These are phyloP conservation scores for Grammomys dolichurus DNA, from an alignment of 2,113 vertebrate species.

Conservation along the genomic window DNA sequence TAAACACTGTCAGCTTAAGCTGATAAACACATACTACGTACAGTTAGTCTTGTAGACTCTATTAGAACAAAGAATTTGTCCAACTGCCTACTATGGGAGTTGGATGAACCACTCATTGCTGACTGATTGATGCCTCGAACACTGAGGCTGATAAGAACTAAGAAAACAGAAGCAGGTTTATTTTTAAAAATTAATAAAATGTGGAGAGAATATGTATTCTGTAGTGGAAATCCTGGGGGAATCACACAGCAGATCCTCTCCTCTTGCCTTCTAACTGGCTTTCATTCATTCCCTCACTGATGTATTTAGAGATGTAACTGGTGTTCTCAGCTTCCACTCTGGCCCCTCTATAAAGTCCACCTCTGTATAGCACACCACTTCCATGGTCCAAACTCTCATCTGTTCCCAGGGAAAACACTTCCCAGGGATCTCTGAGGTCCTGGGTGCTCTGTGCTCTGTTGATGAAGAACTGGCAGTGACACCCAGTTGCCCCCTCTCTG, in stretches of 20 bases:
- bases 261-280: background rate
- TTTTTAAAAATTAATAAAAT: background rate
- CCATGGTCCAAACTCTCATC: background rate
- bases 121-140: background rate
- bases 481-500: background rate
- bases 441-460: background rate
- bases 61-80: background rate
- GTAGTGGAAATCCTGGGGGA: background rate
- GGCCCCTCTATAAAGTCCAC: background rate
- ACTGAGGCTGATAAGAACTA: background rate
- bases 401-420: background rate
- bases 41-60: background rate
- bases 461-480: background rate
- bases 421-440: background rate
- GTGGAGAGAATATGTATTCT: background rate
- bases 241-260: background rate
- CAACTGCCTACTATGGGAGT: background rate
- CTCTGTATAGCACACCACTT: background rate
- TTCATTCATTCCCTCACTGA: background rate
- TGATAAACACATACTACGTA: background rate
- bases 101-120: background rate
- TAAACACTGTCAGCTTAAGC: background rate
- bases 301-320: background rate
- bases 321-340: background rate
- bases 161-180: background rate